Evolutionary conservation across 2,888 invertebrate species (phyloP), one percentile per base, ranked within the genome.

Genomic region (Drosophila falleni): DNA sequence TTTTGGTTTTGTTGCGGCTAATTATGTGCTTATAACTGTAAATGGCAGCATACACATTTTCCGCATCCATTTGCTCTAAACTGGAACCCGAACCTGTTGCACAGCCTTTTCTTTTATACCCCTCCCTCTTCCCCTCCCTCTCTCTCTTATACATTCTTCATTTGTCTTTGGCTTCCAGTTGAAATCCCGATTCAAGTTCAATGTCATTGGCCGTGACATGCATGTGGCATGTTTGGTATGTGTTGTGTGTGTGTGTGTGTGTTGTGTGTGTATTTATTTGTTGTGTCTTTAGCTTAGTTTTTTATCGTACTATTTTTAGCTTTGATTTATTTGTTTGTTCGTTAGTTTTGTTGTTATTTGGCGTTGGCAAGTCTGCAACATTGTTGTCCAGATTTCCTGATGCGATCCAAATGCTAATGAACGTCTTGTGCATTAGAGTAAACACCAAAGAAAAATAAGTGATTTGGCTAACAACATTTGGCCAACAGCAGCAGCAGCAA

Each of bases 161-260:
- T 19, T 33, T 50, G 19, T 31, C 49, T 33, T 33, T 50, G 11
- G 16, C 19, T 19, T 11, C 50, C 33, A 19, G 19, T 44, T 35
- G 19, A 15, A 47, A 15, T 62, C n/a, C 42, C 29, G 31, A 23
- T 67, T 64, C 84, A 87, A 84, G 84, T 87, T 84, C 86, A 84
- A 87, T 73, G 86, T 87, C 82, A 82, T 65, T 73, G 83, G 77
- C 83, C 87, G 77, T 80, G 67, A 65, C 76, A 70, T 53, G 74
- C 23, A 33, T 55, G 26, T 55, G 26, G 33, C 41, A 44, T 53
- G 33, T 16, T 10, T 31, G 8, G 53, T 23, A 41, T 35, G 19
- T 29, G 29, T 29, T 5, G 29, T 29, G 8, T 29, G 29, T 29
- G 8, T 8, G 19, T 19, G 19, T 29, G 37, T 46, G 26, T 44